Base-by-base conservation (phyloP, 2,888 invertebrate species). In the Ichneumoninae sp. region DNA sequence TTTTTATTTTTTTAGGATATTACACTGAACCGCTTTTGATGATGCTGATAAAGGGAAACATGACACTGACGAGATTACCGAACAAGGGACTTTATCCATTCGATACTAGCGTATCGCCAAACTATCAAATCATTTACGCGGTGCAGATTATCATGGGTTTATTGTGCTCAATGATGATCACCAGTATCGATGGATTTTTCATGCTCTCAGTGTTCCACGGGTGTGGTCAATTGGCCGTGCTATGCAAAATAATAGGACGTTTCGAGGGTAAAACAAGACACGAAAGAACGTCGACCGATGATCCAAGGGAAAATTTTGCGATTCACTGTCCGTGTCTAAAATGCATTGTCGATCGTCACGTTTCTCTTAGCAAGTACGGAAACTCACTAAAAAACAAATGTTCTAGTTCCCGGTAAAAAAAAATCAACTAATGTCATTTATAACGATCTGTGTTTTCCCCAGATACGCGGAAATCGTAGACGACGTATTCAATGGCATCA, bases 171-270 rank as follows among this genome's bases (percentile, higher is more conserved):
- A 19, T 77, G 52, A 70, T 66, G 33, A 50, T 66, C 52, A 50
- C 30, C 8, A 77, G 36, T 47, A 71, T 82, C 40, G 82, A 71
- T 44, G 76, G 76, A 70, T 82, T 71, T 70, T 57, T 82, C 33
- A 36, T 65, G 82, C 57, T 86, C n/a, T 78, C 84, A 1, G 79
- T 86, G n/a, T 80, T 87, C 19, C 88, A 88, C 54, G 83, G 77
- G 19, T 86, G 85, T 57, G 86, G 86, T 1, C 89, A 88, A 66
- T 76, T 89, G 40, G 81, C 83, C 8, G 19, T 86, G 22, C 68
- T 87, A 8, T 75, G 82, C 7, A 77, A 81, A 7, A 74, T 60
- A 7, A 60, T 89, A 10, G 36, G 54, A 10, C 62, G 62, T 19
- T 83, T 85, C 33, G 69, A 54, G 33, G 86, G 80, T 40, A n/a